Conservation (phyloP, 2,113 vertebrate species). For the Calidris pugnax region DNA sequence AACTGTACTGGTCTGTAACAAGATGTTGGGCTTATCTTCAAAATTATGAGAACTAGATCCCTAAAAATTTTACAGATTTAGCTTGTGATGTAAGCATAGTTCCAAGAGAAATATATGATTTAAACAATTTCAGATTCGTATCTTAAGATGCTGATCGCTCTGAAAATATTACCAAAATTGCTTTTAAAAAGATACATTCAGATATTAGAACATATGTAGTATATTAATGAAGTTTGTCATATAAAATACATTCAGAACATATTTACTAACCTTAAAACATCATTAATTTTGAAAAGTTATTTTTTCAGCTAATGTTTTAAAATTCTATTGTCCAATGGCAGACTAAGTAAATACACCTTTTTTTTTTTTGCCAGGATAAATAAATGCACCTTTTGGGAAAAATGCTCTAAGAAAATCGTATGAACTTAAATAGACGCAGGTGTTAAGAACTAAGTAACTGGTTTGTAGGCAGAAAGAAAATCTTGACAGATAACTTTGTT, state of each 20-base stretch:
- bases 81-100: background rate
- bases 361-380: background rate
- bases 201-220: background rate
- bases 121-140: background rate
- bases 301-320: background rate
- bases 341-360: background rate
- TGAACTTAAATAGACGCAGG: background rate
- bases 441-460: background rate
- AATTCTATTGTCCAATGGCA: background rate
- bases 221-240: background rate
- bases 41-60: background rate
- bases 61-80: background rate
- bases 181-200: background rate
- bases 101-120: background rate
- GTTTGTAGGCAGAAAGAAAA: background rate
- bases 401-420: background rate
- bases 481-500: slow-evolving; percentile 2
- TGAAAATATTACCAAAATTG: background rate
- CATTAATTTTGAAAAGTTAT: background rate
- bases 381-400: background rate
- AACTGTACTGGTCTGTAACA: background rate
- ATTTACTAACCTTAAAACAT: background rate
- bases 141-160: background rate
- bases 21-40: background rate
- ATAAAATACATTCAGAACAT: background rate